Base-by-base conservation (phyloP, 2,797 vertebrate species). In the Momotus momota region DNA sequence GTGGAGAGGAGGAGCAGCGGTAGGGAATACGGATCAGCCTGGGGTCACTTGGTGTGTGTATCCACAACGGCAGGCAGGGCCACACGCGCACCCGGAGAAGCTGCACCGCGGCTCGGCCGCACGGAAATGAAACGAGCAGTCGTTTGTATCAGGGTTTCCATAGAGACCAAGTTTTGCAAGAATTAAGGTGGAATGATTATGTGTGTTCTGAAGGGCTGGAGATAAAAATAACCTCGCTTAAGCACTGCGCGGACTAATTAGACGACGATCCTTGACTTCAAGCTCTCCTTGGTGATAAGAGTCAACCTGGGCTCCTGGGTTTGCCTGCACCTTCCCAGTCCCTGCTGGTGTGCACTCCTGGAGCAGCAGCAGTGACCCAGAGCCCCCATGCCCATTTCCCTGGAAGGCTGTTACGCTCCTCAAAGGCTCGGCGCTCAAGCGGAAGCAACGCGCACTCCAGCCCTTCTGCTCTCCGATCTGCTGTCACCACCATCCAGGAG, bases 221-320 rank as follows among this genome's bases (percentile, higher is more conserved):
- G 96, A 93, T 97, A 98, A 97, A 98, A 98, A 97, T 97, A 98
- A 91, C 84, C 40, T 17, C 3, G 62, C 81, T 48, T 35, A 71
- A 86, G 87, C 7, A 0, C 51, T 14, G 81, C 29, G 15, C 16
- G 57, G 92, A 35, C 88, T 98, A 94, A 90, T 97, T 94, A 95
- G 94, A 82, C 0, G 19, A 49, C 4, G 88, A 90, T 93, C 93
- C 87, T 86, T 58, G 93, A 43, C 97, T 85, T 55, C 22, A 27
- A 92, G 97, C 91, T 89, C 79, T 85, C 90, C 51, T 79, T 17
- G 66, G 57, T 5, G 43, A 51, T 4, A 3, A 35, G 22, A 38
- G 61, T 1, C 51, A 11, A 3, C 38, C 26, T 1, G 38, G n/a
- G 67, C 55, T 81, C 83, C 66, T 67, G 41, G 65, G 57, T 75